A percentile compares a stretch with the other conserved stretches of the same genome.
These are phyloP conservation scores for Frieseomelitta varia DNA, from an alignment of 1,140 invertebrate species.

Conservation along the genomic window DNA sequence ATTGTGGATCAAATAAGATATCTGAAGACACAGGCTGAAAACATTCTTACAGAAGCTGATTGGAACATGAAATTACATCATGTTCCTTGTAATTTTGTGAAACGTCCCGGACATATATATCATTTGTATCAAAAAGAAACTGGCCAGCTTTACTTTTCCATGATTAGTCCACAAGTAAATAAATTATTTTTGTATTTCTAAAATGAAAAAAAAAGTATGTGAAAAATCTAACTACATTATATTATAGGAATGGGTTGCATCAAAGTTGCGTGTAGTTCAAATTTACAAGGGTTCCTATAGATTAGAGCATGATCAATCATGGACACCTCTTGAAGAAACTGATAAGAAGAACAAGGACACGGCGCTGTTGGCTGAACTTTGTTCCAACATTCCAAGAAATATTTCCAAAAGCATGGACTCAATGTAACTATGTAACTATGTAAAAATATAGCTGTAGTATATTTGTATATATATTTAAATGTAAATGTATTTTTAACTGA, in stretches of 20 bases:
- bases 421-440: slow-evolving; percentile 20
- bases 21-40: slow-evolving; percentile 86
- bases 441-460: slow-evolving; percentile 17
- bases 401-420: slow-evolving; percentile 16
- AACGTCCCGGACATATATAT: slow-evolving; percentile 87
- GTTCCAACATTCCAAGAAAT: slow-evolving; percentile 38
- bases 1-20: slow-evolving; percentile 87
- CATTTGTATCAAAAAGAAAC: slow-evolving; percentile 87
- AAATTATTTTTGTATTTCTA: slow-evolving; percentile 4
- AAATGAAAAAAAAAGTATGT: background rate
- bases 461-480: slow-evolving; percentile 2
- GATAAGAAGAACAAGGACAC: slow-evolving; percentile 69
- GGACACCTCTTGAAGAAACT: slow-evolving; percentile 84
- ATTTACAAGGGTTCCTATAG: slow-evolving; percentile 86
- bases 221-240: background rate
- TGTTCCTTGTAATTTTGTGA: slow-evolving; percentile 88
- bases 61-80: slow-evolving; percentile 84
- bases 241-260: slow-evolving; percentile 85
- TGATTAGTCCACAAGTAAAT: slow-evolving; percentile 87
- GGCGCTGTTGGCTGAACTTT: slow-evolving; percentile 65
- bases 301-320: slow-evolving; percentile 87
- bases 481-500: slow-evolving; percentile 3
- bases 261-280: slow-evolving; percentile 81
- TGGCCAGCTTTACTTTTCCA: slow-evolving; percentile 87
- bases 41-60: slow-evolving; percentile 85